These are phyloP conservation scores for Xestia rhomboidea DNA, from an alignment of 2,888 invertebrate species.

Conservation along the genomic window DNA sequence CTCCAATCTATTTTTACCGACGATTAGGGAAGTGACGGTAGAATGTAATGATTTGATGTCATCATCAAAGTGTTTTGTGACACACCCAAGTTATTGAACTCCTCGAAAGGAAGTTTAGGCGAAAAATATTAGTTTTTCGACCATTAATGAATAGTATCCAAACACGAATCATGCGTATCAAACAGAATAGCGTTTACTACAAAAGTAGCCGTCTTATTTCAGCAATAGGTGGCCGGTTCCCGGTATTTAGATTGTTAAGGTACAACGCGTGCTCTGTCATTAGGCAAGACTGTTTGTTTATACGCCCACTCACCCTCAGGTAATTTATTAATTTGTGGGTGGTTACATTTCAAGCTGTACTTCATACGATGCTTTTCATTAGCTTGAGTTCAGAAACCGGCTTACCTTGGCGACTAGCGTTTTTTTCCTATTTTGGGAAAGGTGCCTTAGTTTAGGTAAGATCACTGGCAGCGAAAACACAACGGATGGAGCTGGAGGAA, in stretches of 20 bases:
- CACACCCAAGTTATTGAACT: constrained; percentile 40
- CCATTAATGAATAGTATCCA: background rate
- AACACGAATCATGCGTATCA: constrained; percentile 1
- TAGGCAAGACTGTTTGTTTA: background rate
- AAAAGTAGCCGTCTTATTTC: constrained; percentile 12
- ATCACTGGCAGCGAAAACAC: background rate
- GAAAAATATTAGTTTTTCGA: constrained; percentile 16
- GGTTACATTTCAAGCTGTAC: constrained; percentile 2
- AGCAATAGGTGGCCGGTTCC: background rate
- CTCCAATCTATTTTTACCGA: constrained; percentile 51
- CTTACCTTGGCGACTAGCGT: background rate
- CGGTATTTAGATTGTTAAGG: constrained; percentile 22
- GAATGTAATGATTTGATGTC: constrained; percentile 46
- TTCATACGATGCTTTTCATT: background rate
- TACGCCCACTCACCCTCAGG: constrained; percentile 4
- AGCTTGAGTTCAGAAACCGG: background rate
- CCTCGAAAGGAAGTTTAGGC: background rate
- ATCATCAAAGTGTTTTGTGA: constrained; percentile 41
- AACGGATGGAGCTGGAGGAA: background rate
- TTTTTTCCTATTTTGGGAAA: background rate
- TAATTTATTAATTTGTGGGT: background rate
- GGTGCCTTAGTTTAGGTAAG: background rate
- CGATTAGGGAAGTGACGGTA: constrained; percentile 49
- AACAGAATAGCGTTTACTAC: constrained; percentile 3
- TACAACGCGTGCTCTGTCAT: constrained; percentile 7